phyloP scores from a whole-genome alignment of 2,797 vertebrate genomes.

The Syncerus caffer region DNA sequence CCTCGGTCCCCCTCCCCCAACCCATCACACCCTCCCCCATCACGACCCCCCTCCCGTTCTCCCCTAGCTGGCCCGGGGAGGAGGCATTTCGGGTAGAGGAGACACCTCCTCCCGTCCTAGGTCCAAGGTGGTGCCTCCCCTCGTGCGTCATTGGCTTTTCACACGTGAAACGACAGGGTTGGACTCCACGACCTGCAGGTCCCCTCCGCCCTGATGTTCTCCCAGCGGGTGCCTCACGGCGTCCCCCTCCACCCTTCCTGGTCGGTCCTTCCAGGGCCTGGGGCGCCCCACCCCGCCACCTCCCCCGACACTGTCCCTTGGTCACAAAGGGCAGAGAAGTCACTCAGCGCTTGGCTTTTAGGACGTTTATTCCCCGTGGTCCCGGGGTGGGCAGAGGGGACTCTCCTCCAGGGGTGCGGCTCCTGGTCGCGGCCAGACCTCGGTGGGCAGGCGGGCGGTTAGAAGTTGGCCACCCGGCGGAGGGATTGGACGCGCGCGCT shows the following conservation, averaged over 20 bases:
- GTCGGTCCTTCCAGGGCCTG: neutral
- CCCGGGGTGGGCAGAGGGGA: neutral
- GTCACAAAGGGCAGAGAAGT: neutral
- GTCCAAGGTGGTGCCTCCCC: no score
- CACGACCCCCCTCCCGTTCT: neutral
- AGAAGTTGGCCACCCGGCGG: slow-evolving; percentile 92
- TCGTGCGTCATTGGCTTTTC: neutral
- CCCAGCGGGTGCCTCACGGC: no score
- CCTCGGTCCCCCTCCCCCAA: no score
- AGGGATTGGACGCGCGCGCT: slow-evolving; percentile 92
- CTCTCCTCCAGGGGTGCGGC: neutral
- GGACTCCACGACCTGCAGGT: no score
- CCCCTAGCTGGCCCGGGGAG: rapidly evolving
- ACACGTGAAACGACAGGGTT: neutral
- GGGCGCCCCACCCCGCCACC: neutral
- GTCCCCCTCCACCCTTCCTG: neutral
- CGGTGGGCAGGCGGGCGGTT: slow-evolving; percentile 46
- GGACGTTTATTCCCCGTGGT: slow-evolving; percentile 79
- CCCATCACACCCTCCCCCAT: neutral
- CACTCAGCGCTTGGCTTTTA: slow-evolving; percentile 67
- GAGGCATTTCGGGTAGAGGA: rapidly evolving
- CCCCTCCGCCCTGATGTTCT: neutral
- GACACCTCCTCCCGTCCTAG: neutral
- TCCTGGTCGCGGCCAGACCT: neutral
- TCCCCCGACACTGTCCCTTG: neutral